A percentile compares a stretch with the other conserved stretches of the same genome.
Evolutionary conservation across 2,888 invertebrate genomes (phyloP).

Genomic region (Acronicta aceris): DNA sequence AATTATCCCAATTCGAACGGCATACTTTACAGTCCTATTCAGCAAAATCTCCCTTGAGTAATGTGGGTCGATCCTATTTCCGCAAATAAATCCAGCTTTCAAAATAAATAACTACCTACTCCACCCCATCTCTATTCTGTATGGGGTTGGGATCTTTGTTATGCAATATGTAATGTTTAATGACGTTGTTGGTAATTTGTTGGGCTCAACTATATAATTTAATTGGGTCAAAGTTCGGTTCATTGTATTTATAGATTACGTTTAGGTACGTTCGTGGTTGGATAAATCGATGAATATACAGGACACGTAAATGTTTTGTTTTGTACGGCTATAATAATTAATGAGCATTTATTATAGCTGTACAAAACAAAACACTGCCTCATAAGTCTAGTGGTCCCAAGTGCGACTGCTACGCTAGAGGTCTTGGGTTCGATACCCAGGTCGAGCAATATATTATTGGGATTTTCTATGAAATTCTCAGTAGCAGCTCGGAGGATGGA

Average conservation of each 20-base stretch:
- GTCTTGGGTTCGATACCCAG: no score
- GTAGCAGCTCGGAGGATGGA: no score
- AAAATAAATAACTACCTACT: slow-evolving; percentile 84
- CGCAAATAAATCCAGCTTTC: slow-evolving; percentile 84
- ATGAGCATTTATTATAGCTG: no score
- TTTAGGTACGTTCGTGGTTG: slow-evolving; percentile 11
- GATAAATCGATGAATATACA: slow-evolving; percentile 31
- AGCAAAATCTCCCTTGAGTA: slow-evolving; percentile 84
- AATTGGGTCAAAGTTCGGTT: slow-evolving; percentile 52
- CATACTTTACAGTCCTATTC: slow-evolving; percentile 82
- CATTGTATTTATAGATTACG: slow-evolving; percentile 44
- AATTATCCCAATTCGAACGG: slow-evolving; percentile 77
- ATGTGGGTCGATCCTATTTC: slow-evolving; percentile 84
- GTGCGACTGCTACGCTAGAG: no score
- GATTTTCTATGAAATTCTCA: no score
- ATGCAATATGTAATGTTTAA: slow-evolving; percentile 63
- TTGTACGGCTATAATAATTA: no score
- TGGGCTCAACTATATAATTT: slow-evolving; percentile 46
- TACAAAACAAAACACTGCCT: no score
- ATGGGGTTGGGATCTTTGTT: slow-evolving; percentile 65
- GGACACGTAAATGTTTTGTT: slow-evolving; percentile 15
- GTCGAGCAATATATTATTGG: no score
- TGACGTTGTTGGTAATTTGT: slow-evolving; percentile 48
- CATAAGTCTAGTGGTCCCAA: no score
- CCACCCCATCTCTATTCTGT: slow-evolving; percentile 56